phyloP scores from a whole-genome alignment of 2,888 invertebrate genomes.

The Drosophila paramelanica region DNA sequence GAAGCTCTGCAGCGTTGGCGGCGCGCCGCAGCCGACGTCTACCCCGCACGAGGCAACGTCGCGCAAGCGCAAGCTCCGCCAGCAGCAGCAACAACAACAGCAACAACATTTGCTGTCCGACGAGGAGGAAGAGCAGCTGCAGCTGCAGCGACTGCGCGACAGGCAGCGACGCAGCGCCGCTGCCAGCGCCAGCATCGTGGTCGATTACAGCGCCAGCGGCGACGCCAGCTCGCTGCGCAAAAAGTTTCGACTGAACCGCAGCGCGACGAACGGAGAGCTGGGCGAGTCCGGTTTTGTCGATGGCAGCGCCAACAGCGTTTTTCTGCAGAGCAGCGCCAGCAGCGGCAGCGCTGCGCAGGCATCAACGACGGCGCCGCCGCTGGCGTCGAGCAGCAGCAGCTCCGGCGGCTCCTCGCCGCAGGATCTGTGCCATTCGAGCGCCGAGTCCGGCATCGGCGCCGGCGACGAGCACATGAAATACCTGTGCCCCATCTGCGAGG shows the following conservation, averaged over 20 bases:
- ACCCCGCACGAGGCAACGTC: constrained; percentile 70
- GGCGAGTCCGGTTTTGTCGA: too few relatives aligned
- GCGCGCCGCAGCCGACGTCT: constrained; percentile 72
- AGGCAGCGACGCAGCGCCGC: constrained; percentile 63
- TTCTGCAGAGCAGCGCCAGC: background rate
- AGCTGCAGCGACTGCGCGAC: constrained; percentile 40
- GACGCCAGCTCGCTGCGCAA: constrained; percentile 82
- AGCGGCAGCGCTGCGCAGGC: constrained; percentile 1
- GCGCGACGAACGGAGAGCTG: too few relatives aligned
- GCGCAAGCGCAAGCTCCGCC: constrained; percentile 66
- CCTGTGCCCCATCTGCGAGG: constrained; percentile 89
- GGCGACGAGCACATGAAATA: constrained; percentile 85
- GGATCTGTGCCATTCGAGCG: constrained; percentile 59
- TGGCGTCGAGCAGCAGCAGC: constrained; percentile 62
- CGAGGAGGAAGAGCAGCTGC: constrained; percentile 73
- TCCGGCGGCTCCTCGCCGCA: constrained; percentile 83
- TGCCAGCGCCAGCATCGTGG: constrained; percentile 69
- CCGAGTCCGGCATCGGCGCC: constrained; percentile 76
- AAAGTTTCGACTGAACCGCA: constrained; percentile 84
- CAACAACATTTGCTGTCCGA: constrained; percentile 47
- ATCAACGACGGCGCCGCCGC: constrained; percentile 1
- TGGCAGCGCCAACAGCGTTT: too few relatives aligned
- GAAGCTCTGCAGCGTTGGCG: constrained; percentile 74
- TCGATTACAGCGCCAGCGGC: constrained; percentile 67
- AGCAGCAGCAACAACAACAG: constrained; percentile 23